Evolutionary conservation across 2,888 invertebrate genomes (phyloP), one percentile per base, ranked within the genome.

Genomic region (Allacma fusca): DNA sequence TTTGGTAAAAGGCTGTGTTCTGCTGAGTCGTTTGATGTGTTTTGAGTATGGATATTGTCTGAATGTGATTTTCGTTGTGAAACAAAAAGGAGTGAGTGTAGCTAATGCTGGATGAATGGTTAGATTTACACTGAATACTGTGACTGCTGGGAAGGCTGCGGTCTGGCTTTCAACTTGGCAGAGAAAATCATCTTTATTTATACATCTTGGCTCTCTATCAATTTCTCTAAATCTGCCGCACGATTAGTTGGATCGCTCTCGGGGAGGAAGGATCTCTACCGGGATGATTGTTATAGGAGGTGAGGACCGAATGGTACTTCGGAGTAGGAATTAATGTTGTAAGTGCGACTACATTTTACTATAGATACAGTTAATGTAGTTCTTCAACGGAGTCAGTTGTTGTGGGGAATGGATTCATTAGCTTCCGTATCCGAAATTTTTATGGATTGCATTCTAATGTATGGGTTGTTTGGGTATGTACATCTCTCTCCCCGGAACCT

Each of bases 141-240:
- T 43, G 2, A 29, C 19, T 4, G 1, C 1, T 21, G 69, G 62
- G 40, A 67, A 62, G 72, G 59, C 64, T 59, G 21, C 71, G 12
- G 71, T 44, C 44, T 72, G 64, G 57, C 67, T 76, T 71, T 77
- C 44, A 40, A 77, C 44, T 77, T 77, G 77, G 77, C 77, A 77
- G 71, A 77, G 64, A 77, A 72, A 34, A 64, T 72, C 50, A 29
- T 26, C 71, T 65, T 67, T 77, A 77, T 77, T 77, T 77, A 44
- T 77, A 77, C 44, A 28, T 72, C 43, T 65, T 77, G 77, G 77
- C 77, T 64, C 23, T 1, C 12, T 13, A n/a, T 67, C 77, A 72
- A 76, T 26, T n/a, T 76, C 70, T 28, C 7, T 50, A 50, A 50
- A 50, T 50, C 50, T 50, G 50, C 50, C n/a, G 19, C 23, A 73